Evolutionary conservation across 2,797 vertebrate species (phyloP), one percentile per base, ranked within the genome.

Genomic region (Yasuhikotakia modesta): DNA sequence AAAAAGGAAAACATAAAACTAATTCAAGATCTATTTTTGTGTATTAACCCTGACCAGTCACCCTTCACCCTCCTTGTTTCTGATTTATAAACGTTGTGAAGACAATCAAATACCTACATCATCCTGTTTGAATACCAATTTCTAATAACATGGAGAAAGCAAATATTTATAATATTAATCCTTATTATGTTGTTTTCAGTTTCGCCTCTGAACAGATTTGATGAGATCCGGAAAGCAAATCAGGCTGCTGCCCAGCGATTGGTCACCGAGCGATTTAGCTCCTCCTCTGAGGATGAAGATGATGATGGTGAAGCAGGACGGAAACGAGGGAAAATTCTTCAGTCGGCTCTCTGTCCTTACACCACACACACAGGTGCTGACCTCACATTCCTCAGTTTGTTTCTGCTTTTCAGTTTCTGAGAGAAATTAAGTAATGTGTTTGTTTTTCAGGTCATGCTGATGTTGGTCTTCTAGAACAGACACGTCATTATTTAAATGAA

Each of bases 181-280:
- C n/a, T n/a, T n/a, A n/a, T n/a, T n/a, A n/a, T n/a, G n/a, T n/a
- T 19, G n/a, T 66, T 19, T 43, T 17, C 88, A 30, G 79, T 84
- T 4, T 90, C 88, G 0, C 92, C 93, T 48, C 93, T 93, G 84
- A 93, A 90, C 73, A 96, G 94, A 87, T 98, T 99, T 73, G 95
- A 98, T 80, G 95, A 97, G 93, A 98, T 99, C 89, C 93, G 94
- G 86, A 96, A 91, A 85, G 94, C 94, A 45, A 94, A 98, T 87
- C 95, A 95, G 88, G 96, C 94, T 13, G 93, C 93, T 16, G 96
- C 93, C 76, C 94, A 92, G 90, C 94, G 95, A 77, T 73, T 98
- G 66, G 90, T 91, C 39, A 93, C 95, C 84, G 93, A 90, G 32
- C 92, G 91, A 0, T 83, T 92, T 68, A 94, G 92, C 87, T 97